These are phyloP conservation scores for Sebastes hubbsi DNA, from an alignment of 2,797 vertebrate species.

Conservation along the genomic window DNA sequence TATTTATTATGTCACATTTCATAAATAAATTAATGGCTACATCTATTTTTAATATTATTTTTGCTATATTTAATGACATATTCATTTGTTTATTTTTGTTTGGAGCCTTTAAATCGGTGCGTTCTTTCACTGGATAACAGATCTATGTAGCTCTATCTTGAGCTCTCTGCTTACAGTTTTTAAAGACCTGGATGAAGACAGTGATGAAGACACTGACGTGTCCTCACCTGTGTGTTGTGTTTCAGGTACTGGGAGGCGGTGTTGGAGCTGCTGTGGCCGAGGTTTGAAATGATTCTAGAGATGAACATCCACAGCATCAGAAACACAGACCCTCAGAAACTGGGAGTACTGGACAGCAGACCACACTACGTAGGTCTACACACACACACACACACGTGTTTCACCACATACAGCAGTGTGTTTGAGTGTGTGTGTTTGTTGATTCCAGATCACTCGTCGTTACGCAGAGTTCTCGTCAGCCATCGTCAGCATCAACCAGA, in stretches of 20 bases:
- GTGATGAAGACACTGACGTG: neutral
- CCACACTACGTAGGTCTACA: conserved; percentile 88
- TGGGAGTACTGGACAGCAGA: conserved; percentile 90
- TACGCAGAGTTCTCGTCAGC: conserved; percentile 95
- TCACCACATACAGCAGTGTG: neutral
- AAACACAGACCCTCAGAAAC: conserved; percentile 91
- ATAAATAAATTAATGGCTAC: too few relatives aligned
- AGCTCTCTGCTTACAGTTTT: too few relatives aligned
- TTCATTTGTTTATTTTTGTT: too few relatives aligned
- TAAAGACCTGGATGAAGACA: too few relatives aligned
- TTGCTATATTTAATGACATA: too few relatives aligned
- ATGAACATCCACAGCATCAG: conserved; percentile 95
- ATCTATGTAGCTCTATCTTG: too few relatives aligned
- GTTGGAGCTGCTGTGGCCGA: conserved; percentile 91
- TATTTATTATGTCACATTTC: too few relatives aligned
- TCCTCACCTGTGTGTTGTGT: neutral
- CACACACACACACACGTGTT: neutral
- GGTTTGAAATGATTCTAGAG: conserved; percentile 92
- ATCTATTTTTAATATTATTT: too few relatives aligned
- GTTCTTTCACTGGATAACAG: too few relatives aligned
- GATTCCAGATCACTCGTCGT: conserved; percentile 89
- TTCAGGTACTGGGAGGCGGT: conserved; percentile 92
- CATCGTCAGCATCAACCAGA: conserved; percentile 96
- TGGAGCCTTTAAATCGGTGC: too few relatives aligned
- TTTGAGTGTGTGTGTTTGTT: neutral